These are phyloP conservation scores for Leucophora obtusa DNA, from an alignment of 2,888 invertebrate species.

Conservation along the genomic window DNA sequence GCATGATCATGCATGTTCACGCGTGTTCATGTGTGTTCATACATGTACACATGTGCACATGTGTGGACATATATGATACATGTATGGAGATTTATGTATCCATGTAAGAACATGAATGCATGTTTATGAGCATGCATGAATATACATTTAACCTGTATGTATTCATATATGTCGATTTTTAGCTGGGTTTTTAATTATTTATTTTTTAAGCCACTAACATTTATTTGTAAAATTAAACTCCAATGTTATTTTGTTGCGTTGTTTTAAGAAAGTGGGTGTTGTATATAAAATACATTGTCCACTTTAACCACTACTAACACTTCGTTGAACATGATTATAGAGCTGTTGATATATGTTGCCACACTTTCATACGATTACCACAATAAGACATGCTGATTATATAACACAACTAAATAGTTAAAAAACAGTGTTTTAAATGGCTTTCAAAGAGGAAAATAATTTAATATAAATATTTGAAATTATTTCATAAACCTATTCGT, in stretches of 20 bases:
- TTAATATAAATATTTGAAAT: background rate
- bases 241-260: background rate
- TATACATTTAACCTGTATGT: no score
- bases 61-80: no score
- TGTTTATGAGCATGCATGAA: no score
- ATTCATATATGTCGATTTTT: no score
- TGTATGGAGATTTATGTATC: no score
- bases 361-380: conserved; percentile 30
- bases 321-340: conserved; percentile 46
- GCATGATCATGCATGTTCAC: no score
- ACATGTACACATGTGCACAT: no score
- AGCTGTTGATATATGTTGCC: conserved; percentile 23
- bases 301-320: conserved; percentile 33
- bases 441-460: background rate
- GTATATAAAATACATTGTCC: conserved; percentile 27
- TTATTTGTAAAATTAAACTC: background rate
- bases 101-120: no score
- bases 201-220: conserved; percentile 15
- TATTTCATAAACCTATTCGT: background rate
- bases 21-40: no score
- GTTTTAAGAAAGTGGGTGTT: conserved; percentile 12
- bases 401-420: background rate
- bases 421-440: background rate
- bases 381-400: conserved; percentile 20
- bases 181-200: conserved; percentile 39